These are phyloP conservation scores for Trichogramma dendrolimi DNA, from an alignment of 2,888 invertebrate species.

Conservation along the genomic window DNA sequence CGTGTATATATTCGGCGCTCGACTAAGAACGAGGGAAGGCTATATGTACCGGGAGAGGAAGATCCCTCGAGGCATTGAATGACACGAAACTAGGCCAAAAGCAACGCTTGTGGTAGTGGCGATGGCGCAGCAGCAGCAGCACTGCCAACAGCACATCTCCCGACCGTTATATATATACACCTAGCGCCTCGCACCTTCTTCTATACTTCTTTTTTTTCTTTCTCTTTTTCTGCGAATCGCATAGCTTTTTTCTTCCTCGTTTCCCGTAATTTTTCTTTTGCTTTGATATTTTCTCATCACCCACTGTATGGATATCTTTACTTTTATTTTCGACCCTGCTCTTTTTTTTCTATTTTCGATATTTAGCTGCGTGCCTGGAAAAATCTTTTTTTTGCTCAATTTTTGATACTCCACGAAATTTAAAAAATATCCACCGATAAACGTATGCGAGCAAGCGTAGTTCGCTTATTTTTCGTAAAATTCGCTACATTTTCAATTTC, in stretches of 20 bases:
- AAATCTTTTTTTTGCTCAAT: too few relatives aligned
- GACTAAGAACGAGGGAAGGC: neutral
- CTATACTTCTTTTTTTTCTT: conserved; percentile 7
- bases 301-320: too few relatives aligned
- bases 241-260: conserved; percentile 5
- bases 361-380: neutral
- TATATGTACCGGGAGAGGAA: neutral
- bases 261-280: conserved; percentile 11
- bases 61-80: conserved; percentile 17
- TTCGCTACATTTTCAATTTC: too few relatives aligned
- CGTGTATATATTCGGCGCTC: neutral
- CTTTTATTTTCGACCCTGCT: neutral
- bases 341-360: conserved; percentile 2
- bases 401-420: too few relatives aligned
- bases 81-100: conserved; percentile 24
- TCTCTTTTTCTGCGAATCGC: neutral
- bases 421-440: too few relatives aligned
- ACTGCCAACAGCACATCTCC: conserved; percentile 1
- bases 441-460: too few relatives aligned
- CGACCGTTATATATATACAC: neutral
- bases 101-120: neutral
- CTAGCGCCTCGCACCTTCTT: conserved; percentile 5
- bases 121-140: neutral
- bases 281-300: neutral
- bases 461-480: too few relatives aligned